Percentiles rank a stretch among this genome's conserved stretches.
phyloP scores from a whole-genome alignment of 1,140 invertebrate species.

The Harpegnathos saltator region DNA sequence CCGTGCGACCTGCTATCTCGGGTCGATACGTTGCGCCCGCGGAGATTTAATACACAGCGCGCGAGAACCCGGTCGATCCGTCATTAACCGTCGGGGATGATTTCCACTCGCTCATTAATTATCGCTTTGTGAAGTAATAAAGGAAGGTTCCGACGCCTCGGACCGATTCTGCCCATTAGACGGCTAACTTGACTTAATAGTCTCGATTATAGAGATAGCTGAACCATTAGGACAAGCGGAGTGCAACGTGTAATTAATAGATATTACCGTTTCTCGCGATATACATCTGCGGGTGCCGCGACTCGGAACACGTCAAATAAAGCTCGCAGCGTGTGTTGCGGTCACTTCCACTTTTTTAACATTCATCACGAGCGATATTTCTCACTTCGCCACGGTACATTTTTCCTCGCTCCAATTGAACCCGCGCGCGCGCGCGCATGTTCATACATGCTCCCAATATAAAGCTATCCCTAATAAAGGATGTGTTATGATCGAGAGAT shows the following conservation, averaged over 20 bases:
- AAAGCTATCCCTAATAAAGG: neutral
- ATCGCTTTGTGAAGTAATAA: conserved; percentile 61
- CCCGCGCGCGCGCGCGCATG: neutral
- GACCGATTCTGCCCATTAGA: conserved; percentile 50
- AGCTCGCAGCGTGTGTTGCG: neutral
- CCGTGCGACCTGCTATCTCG: too few species aligned
- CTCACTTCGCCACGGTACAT: neutral
- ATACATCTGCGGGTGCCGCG: neutral
- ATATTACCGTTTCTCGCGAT: conserved; percentile 47
- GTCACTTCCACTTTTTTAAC: neutral
- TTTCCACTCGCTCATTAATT: conserved; percentile 68
- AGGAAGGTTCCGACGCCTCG: conserved; percentile 44
- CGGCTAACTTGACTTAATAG: conserved; percentile 53
- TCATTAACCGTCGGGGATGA: conserved; percentile 49
- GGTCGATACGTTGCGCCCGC: neutral
- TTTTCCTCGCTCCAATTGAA: neutral
- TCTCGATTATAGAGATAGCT: conserved; percentile 52
- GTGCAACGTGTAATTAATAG: conserved; percentile 67
- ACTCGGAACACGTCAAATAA: neutral
- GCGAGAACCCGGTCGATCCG: conserved; percentile 12
- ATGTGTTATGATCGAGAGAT: too few species aligned
- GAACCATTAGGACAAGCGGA: conserved; percentile 45
- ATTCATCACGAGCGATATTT: neutral
- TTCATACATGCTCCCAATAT: neutral
- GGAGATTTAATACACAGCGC: conserved; percentile 14